A percentile compares a stretch with the other conserved stretches of the same genome.
phyloP scores from a whole-genome alignment of 2,113 vertebrate genomes.

The Alligator sinensis region DNA sequence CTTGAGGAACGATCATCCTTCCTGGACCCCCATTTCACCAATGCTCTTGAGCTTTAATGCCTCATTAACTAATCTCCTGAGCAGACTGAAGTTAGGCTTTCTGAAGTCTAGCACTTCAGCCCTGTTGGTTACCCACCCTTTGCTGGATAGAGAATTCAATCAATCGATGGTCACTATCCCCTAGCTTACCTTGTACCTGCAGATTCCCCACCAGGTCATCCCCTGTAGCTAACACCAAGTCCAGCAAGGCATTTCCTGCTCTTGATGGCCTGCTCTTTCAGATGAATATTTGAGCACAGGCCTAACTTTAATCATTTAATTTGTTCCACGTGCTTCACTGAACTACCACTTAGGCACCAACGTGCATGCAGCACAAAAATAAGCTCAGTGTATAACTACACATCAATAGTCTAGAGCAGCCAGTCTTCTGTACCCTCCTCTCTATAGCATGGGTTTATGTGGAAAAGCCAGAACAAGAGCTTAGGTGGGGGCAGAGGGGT shows the following conservation, averaged over 20 bases:
- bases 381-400: not conserved
- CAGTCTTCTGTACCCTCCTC: not conserved
- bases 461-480: not conserved
- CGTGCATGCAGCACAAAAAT: not conserved
- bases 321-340: not conserved
- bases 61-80: no score
- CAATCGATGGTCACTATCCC: no score
- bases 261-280: no score
- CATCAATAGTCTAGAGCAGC: not conserved
- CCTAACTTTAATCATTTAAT: not conserved
- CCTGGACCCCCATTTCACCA: no score
- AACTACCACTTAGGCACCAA: not conserved
- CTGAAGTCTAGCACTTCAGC: no score
- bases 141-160: no score
- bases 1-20: no score
- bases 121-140: no score
- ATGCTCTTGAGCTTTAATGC: no score
- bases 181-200: no score
- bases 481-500: not conserved
- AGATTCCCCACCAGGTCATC: no score
- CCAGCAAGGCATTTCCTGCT: not conserved
- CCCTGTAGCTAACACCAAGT: not conserved
- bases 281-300: not conserved
- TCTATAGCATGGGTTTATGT: not conserved
- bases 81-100: no score